Percentiles rank a stretch among this genome's conserved stretches.
phyloP scores from a whole-genome alignment of 2,888 invertebrate species.

The Harmothoe impar region DNA sequence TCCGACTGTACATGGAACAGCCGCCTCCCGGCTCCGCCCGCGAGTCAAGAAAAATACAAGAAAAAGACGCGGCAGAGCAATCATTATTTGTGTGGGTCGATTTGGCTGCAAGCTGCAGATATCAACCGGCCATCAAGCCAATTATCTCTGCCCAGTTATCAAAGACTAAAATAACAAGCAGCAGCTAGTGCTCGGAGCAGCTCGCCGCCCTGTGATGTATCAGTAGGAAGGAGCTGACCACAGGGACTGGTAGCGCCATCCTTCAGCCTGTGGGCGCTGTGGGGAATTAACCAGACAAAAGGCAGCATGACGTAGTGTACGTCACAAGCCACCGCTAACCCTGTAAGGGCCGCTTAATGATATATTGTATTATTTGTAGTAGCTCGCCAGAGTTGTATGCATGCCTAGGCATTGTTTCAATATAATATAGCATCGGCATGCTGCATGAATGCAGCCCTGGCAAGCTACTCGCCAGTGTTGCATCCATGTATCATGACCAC shows the following conservation, averaged over 20 bases:
- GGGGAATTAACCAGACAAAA: too few species aligned
- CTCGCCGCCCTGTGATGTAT: neutral
- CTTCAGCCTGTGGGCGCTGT: neutral
- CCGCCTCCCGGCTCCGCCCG: too few species aligned
- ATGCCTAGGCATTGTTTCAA: too few species aligned
- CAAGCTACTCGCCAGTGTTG: too few species aligned
- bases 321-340: too few species aligned
- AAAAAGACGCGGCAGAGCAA: neutral
- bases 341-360: too few species aligned
- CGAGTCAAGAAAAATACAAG: too few species aligned
- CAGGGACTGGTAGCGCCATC: neutral
- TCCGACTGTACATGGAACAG: neutral
- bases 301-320: neutral
- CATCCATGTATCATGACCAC: too few species aligned
- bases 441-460: too few species aligned
- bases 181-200: slow-evolving; percentile 1
- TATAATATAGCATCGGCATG: too few species aligned
- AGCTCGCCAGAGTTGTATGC: too few species aligned
- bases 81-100: neutral
- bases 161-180: neutral
- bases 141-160: slow-evolving; percentile 42
- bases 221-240: neutral
- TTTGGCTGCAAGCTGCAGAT: slow-evolving; percentile 16
- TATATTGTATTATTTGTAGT: too few species aligned
- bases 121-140: slow-evolving; percentile 34